phyloP scores from a whole-genome alignment of 2,113 vertebrate species.

The Noctilio leporinus region DNA sequence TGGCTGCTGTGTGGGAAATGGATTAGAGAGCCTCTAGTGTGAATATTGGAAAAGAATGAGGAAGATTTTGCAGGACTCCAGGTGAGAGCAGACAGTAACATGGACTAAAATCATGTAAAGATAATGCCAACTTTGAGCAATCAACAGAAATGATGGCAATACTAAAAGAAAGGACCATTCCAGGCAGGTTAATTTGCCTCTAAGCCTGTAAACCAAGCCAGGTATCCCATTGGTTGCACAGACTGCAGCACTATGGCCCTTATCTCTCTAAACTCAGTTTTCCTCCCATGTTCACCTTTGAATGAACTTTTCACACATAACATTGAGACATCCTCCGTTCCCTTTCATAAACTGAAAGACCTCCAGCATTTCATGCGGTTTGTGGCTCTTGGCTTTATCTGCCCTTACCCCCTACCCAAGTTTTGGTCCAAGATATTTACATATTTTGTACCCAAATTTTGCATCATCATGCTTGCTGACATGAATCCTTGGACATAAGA shows the following conservation, averaged over 20 bases:
- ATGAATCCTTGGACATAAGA: background rate
- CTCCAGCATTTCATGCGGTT: background rate
- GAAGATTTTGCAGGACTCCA: background rate
- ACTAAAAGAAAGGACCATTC: background rate
- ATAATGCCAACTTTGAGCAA: background rate
- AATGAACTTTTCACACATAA: background rate
- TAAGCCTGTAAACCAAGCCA: background rate
- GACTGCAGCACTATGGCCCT: background rate
- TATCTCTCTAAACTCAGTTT: background rate
- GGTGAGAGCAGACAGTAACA: background rate
- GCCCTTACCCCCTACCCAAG: accelerated
- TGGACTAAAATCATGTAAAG: background rate
- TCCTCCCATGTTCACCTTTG: background rate
- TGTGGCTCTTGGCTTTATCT: background rate
- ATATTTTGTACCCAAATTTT: background rate
- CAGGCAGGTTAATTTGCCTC: background rate
- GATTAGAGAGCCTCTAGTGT: background rate
- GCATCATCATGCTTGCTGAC: background rate
- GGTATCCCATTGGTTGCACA: background rate
- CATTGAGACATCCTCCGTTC: background rate
- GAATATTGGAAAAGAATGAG: background rate
- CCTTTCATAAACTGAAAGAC: background rate
- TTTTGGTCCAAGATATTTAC: background rate
- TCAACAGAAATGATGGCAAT: background rate
- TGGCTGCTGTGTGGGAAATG: background rate